phyloP scores from a whole-genome alignment of 35 echinoderm and acorn worm genomes.

The Ptychodera flava region DNA sequence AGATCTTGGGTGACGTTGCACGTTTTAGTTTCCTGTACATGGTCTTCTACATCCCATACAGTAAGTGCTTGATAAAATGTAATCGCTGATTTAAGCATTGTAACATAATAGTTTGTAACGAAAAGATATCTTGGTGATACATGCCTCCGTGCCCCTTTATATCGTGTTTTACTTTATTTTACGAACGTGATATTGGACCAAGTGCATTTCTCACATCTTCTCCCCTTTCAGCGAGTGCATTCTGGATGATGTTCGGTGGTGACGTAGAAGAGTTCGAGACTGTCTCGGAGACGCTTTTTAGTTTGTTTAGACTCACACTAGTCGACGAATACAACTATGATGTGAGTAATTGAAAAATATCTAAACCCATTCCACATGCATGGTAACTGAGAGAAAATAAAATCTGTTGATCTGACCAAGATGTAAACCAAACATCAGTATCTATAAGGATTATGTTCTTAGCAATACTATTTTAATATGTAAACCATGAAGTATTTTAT shows the following conservation, averaged over 20 bases:
- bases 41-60: constrained; percentile 89
- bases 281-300: constrained; percentile 58
- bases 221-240: constrained; percentile 59
- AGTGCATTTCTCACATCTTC: too few relatives aligned
- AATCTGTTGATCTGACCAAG: too few relatives aligned
- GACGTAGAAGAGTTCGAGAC: constrained; percentile 56
- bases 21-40: constrained; percentile 74
- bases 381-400: too few relatives aligned
- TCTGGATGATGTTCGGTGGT: constrained; percentile 91
- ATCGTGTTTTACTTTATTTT: constrained; percentile 6
- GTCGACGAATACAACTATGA: constrained; percentile 98
- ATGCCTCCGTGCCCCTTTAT: too few relatives aligned
- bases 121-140: too few relatives aligned
- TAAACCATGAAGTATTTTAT: too few relatives aligned
- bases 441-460: too few relatives aligned
- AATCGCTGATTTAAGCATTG: neutral
- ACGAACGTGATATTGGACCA: too few relatives aligned
- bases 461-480: too few relatives aligned
- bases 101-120: neutral
- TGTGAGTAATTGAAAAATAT: constrained; percentile 38
- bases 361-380: too few relatives aligned
- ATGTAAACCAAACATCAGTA: too few relatives aligned
- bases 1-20: constrained; percentile 57
- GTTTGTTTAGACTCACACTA: constrained; percentile 79
- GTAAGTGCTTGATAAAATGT: constrained; percentile 27